Base-by-base conservation (phyloP, 2,888 invertebrate species). In the Parthenolecanium corni region DNA sequence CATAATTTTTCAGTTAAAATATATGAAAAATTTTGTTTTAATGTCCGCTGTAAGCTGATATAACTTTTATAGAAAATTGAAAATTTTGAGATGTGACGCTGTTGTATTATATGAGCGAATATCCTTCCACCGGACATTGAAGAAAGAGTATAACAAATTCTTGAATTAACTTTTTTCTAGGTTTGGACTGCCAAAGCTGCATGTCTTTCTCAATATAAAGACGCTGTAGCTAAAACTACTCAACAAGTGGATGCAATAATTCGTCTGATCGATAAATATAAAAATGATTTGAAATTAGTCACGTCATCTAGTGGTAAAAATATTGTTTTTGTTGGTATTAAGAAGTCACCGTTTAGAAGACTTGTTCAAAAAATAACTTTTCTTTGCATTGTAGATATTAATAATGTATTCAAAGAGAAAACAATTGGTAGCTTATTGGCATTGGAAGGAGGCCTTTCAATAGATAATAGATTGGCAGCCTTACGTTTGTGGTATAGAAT, bases 361-460 rank as follows among this genome's bases (percentile, higher is more conserved):
- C 38, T 38, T 38, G n/a, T n/a, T 12, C n/a, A 12, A 46, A 12
- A 21, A 16, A 14, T 46, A 49, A 6, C 21, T 21, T 23, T 25
- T 51, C 16, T 6, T 57, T 11, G 12, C 24, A 23, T 56, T n/a
- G 1, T 49, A 76, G 77, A 74, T 65, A 74, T 78, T 57, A 68
- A 72, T 61, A 71, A 72, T 52, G 75, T 76, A 11, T 75, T 75
- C 67, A 67, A 69, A 2, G 67, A 69, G 0, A 73, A 75, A 2
- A 74, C 72, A 65, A 72, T 78, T 16, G 76, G 73, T 23, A 75
- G 76, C 68, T 68, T 78, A 65, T 72, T 78, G 11, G 77, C 77
- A 1, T 70, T 78, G 25, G 77, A 78, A 68, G 77, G 77, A 3
- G 78, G 78, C 20, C 78, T 78, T 68, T 72, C 74, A 14, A 73